Base-by-base conservation (phyloP, 2,888 invertebrate species). In the Amphimallon solstitiale region DNA sequence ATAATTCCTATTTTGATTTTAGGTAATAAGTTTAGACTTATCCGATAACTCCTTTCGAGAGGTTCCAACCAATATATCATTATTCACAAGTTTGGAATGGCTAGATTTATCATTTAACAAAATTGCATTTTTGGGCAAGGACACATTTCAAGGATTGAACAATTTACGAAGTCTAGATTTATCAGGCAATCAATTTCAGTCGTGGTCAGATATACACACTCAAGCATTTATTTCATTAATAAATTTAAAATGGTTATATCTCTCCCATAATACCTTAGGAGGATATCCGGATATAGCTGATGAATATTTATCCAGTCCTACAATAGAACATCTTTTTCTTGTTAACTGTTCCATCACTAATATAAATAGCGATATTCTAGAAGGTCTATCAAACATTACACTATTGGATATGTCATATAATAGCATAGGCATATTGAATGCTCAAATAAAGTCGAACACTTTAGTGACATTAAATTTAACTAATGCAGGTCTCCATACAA, bases 11-110 rank as follows among this genome's bases (percentile, higher is more conserved):
- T 10, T 54, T 66, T 70, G 63, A 72, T 85, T 84, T 73, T 83
- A 90, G 89, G 87, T 89, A 35, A 85, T 88, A 75, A 84, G 86
- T 10, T 75, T 92, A 73, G 86, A 90, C 71, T 77, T 92, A 48
- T 88, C 90, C 0, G 84, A 85, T 72, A 92, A 92, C 77, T 79
- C 83, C 45, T 87, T 92, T 66, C 75, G 76, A 2, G 79, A 81
- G 6, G 86, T 91, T 72, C 89, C 90, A 4, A 62, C 74, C 0
- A 81, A 84, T 56, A 80, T 90, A 19, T 82, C 83, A 49, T 75
- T 77, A 37, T 86, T 87, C 68, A 76, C 78, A 6, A 81, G 84
- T 48, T 80, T 92, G 9, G 81, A 85, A 74, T 82, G 81, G 75
- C 73, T 88, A 62, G 86, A 87, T 77, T 72, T 88, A 46, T 84